Evolutionary conservation across 2,113 vertebrate species (phyloP).

Genomic region (Poeciliopsis prolifica): DNA sequence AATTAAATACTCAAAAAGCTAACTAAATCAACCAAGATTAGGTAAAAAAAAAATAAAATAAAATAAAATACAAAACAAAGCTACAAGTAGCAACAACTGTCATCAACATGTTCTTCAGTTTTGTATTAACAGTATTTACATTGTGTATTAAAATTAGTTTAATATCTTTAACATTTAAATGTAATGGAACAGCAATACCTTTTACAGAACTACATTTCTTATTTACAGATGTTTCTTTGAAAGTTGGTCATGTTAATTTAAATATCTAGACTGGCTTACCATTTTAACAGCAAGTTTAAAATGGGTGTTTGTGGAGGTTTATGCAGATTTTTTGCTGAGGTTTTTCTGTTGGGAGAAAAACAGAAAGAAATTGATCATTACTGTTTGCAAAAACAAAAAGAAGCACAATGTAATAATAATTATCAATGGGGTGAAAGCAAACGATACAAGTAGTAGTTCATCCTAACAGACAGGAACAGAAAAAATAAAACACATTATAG

Average conservation of each 20-base stretch:
- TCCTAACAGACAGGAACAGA: too few relatives aligned
- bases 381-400: neutral
- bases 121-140: too few relatives aligned
- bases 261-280: conserved; percentile 34
- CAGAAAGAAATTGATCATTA: neutral
- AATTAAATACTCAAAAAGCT: neutral
- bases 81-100: neutral
- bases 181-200: neutral
- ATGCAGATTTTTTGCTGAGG: conserved; percentile 1
- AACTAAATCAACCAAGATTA: too few relatives aligned
- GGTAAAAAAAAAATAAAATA: too few relatives aligned
- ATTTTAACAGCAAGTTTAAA: conserved; percentile 36
- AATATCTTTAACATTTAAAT: too few relatives aligned
- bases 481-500: neutral
- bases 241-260: neutral
- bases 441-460: neutral
- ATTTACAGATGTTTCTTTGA: neutral
- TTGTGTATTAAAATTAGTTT: too few relatives aligned
- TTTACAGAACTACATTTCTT: neutral
- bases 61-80: too few relatives aligned
- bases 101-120: too few relatives aligned
- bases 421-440: conserved; percentile 16
- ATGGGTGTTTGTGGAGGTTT: conserved; percentile 2
- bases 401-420: conserved; percentile 15
- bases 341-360: conserved; percentile 23